Percentiles rank a stretch among this genome's conserved stretches.
Evolutionary conservation across 2,797 vertebrate genomes (phyloP).

Genomic region (Tympanoctomys barrerae): DNA sequence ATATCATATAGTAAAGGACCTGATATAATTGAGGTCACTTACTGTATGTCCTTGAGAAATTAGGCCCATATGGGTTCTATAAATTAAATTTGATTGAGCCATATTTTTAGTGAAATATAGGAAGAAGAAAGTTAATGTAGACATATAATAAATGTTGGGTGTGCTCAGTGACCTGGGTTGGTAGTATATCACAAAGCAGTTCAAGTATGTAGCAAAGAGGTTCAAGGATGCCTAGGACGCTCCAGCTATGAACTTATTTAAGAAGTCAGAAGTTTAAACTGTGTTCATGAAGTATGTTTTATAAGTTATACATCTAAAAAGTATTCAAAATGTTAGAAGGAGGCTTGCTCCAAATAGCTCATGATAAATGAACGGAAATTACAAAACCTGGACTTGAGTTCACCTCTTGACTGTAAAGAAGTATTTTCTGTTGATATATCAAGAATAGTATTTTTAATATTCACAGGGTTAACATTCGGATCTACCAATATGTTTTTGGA

Average conservation of each 20-base stretch:
- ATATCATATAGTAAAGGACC: too few relatives aligned
- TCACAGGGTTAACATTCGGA: background rate
- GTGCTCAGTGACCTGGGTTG: background rate
- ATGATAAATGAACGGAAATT: constrained; percentile 49
- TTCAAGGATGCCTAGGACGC: background rate
- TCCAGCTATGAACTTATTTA: background rate
- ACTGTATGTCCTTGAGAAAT: background rate
- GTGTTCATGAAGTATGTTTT: background rate
- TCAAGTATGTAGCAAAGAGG: background rate
- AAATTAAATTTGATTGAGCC: background rate
- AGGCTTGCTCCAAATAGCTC: background rate
- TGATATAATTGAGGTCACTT: background rate
- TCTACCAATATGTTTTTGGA: background rate
- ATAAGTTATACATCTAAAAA: constrained; percentile 11
- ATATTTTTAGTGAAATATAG: background rate
- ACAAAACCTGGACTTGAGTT: background rate
- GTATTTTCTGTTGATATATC: background rate
- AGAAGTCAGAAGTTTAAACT: background rate
- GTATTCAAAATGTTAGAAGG: background rate
- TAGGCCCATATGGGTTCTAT: background rate
- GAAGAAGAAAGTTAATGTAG: background rate
- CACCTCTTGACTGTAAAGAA: background rate
- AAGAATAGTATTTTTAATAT: background rate
- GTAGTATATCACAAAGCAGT: background rate
- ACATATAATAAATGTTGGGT: background rate